These are phyloP conservation scores for Pterophyllum scalare DNA, from an alignment of 2,113 vertebrate species.

Conservation along the genomic window DNA sequence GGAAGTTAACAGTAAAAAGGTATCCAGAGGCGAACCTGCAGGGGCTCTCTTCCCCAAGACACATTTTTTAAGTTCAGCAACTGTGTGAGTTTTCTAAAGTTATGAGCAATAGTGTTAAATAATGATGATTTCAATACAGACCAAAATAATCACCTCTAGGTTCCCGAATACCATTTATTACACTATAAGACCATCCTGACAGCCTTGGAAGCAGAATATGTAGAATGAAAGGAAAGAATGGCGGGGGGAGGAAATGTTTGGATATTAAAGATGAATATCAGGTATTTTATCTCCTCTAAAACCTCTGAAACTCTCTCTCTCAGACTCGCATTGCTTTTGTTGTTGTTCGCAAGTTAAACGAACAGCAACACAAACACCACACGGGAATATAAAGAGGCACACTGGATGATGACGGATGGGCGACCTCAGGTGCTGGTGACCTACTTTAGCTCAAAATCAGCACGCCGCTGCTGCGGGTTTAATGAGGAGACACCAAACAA, in stretches of 20 bases:
- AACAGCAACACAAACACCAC: neutral
- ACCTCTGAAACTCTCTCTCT: neutral
- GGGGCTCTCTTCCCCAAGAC: neutral
- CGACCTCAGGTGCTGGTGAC: neutral
- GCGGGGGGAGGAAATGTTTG: neutral
- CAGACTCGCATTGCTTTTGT: neutral
- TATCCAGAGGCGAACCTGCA: neutral
- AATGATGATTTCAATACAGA: neutral
- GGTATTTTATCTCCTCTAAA: conserved; percentile 3
- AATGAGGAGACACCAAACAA: neutral
- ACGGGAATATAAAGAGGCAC: neutral
- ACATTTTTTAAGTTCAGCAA: neutral
- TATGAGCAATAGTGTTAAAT: neutral
- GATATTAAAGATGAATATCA: neutral
- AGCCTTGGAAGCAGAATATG: neutral
- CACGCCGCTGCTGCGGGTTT: neutral
- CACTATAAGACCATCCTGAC: neutral
- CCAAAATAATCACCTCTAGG: neutral
- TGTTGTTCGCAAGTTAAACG: neutral
- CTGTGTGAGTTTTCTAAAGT: neutral
- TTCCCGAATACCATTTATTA: neutral
- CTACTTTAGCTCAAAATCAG: neutral
- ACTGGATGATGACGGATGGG: neutral
- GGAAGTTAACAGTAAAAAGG: neutral
- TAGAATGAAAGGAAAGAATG: neutral